Percentiles rank a stretch among this genome's conserved stretches.
These are phyloP conservation scores for Alouatta palliata DNA, from an alignment of 2,113 vertebrate species.

Conservation along the genomic window DNA sequence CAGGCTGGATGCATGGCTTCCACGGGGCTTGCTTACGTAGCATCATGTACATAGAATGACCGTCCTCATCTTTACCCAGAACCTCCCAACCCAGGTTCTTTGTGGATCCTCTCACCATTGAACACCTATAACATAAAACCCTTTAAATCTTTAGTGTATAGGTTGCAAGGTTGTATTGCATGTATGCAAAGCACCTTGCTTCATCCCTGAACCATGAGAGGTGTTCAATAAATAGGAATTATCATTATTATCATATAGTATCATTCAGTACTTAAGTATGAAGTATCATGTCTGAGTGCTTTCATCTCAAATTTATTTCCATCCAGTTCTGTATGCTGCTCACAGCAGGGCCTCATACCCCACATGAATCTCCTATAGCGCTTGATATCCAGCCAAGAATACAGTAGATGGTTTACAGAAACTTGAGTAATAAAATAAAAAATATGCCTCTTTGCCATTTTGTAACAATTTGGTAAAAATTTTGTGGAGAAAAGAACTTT, in stretches of 20 bases:
- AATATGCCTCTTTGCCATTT: neutral
- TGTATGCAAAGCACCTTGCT: neutral
- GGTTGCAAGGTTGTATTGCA: neutral
- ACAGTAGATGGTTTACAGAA: neutral
- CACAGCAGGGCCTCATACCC: neutral
- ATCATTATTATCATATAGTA: neutral
- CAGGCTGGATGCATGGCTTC: neutral
- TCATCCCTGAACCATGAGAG: neutral
- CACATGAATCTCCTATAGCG: neutral
- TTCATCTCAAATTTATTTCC: neutral
- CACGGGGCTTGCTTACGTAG: neutral
- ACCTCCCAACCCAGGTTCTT: neutral
- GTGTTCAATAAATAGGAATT: neutral
- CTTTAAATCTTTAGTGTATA: neutral
- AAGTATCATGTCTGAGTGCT: neutral
- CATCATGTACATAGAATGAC: neutral
- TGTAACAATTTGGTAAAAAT: neutral
- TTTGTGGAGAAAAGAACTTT: neutral
- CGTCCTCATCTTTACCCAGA: neutral
- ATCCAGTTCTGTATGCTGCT: neutral
- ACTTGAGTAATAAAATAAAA: neutral
- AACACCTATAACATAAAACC: neutral
- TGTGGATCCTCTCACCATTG: neutral
- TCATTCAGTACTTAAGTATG: neutral
- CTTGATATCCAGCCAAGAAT: neutral